Base-by-base conservation (phyloP, 1,140 invertebrate species). In the Procambarus virginalis region DNA sequence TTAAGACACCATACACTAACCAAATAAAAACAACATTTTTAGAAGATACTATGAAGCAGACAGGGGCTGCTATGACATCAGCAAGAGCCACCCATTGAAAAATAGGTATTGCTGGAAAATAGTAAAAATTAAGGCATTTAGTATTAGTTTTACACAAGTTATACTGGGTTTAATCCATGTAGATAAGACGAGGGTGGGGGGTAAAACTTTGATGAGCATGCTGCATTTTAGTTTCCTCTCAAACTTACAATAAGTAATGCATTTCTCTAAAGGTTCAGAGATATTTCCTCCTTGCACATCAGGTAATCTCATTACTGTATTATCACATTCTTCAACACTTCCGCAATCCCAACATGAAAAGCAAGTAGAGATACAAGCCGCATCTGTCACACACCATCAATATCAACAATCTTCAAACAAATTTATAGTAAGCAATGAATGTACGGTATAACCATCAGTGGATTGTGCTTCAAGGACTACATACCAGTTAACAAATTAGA, bases 1-100 rank as follows among this genome's bases (percentile, higher is more conserved):
- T 82, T 68, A 82, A 68, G 34, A 82, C 58, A n/a, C 55, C 80
- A 82, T 20, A 68, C 51, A 58, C 78, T 79, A 81, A 20, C 68
- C n/a, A 64, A 60, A 82, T 60, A 68, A 60, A 81, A 46, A 22
- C 20, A 81, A 20, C 20, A 58, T 34, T 60, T 34, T 60, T 51
- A 81, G 22, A n/a, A 68, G 3, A 81, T 55, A 81, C 4, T 22
- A 81, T 17, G 8, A 60, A 55, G 20, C 58, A 82, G 58, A 46
- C 34, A 82, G 58, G 79, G 49, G 60, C 80, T 68, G 80, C 80
- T 68, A 64, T 60, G 68, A 14, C 80, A n/a, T 14, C 55, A 20
- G 46, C 34, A 60, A 82, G 80, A 34, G 34, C 34, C 1, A 34
- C 34, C 34, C 34, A 34, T 34, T 34, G 34, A 34, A 34, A 34